Percentiles rank a stretch among this genome's conserved stretches.
These are phyloP conservation scores for Myathropa florea DNA, from an alignment of 2,888 invertebrate genomes.

Conservation along the genomic window DNA sequence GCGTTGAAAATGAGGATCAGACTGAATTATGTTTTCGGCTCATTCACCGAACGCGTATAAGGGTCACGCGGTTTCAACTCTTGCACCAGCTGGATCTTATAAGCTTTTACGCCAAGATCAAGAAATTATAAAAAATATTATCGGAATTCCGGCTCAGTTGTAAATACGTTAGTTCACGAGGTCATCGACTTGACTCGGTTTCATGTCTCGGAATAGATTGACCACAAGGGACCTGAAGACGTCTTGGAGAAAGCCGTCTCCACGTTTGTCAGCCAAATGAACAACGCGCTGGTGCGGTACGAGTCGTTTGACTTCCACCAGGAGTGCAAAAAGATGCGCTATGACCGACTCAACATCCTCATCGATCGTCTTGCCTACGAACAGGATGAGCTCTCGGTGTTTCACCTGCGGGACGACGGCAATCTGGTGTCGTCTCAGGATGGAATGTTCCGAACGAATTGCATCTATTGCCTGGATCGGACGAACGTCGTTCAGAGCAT, in stretches of 20 bases:
- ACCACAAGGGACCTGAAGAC: constrained; percentile 89
- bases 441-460: constrained; percentile 98
- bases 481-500: constrained; percentile 99
- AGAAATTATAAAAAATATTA: too few relatives aligned
- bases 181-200: not conserved
- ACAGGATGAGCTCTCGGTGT: constrained; percentile 93
- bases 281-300: constrained; percentile 86
- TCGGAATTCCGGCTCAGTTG: too few relatives aligned
- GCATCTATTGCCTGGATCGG: constrained; percentile 98
- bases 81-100: too few relatives aligned
- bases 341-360: constrained; percentile 94
- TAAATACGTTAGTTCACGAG: too few relatives aligned
- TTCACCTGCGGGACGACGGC: constrained; percentile 89
- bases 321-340: constrained; percentile 97
- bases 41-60: too few relatives aligned
- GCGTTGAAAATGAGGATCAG: too few relatives aligned
- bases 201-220: constrained; percentile 81
- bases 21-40: too few relatives aligned
- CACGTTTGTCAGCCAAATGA: constrained; percentile 77
- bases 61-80: too few relatives aligned
- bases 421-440: constrained; percentile 87
- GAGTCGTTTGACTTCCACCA: constrained; percentile 99
- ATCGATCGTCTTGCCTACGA: constrained; percentile 92
- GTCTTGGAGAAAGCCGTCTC: constrained; percentile 86
- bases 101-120: too few relatives aligned